phyloP scores from a whole-genome alignment of 2,888 invertebrate species.

The Phlogophora meticulosa region DNA sequence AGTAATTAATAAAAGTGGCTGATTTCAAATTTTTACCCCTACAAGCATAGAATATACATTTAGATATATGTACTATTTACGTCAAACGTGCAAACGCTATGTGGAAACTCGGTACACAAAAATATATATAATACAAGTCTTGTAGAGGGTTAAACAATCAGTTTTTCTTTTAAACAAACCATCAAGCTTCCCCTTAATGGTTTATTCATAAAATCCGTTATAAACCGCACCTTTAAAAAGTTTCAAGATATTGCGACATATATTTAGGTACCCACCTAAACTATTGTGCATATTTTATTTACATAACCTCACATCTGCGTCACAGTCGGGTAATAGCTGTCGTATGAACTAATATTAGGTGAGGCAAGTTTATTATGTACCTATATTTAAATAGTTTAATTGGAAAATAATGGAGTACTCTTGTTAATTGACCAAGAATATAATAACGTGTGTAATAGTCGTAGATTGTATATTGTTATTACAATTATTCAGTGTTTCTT shows the following conservation, averaged over 20 bases:
- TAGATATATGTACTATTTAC: no score
- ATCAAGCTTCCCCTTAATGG: constrained; percentile 56
- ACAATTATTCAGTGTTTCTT: constrained; percentile 14
- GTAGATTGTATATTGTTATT: constrained; percentile 26
- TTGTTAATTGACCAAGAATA: constrained; percentile 10
- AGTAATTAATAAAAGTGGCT: no score
- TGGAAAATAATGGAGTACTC: constrained; percentile 30
- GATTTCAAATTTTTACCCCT: no score
- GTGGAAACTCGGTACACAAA: no score
- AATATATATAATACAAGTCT: no score
- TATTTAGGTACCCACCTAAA: constrained; percentile 45
- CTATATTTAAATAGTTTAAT: background rate
- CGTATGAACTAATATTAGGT: constrained; percentile 13
- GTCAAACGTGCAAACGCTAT: no score
- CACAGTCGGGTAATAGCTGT: constrained; percentile 42
- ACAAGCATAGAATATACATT: no score
- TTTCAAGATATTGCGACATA: constrained; percentile 55
- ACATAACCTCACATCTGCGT: constrained; percentile 52
- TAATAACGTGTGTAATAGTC: constrained; percentile 17
- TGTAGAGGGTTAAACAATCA: background rate
- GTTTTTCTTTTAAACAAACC: background rate
- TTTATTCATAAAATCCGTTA: constrained; percentile 54
- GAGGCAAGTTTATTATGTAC: background rate
- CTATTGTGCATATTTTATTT: constrained; percentile 61
- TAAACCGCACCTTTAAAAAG: constrained; percentile 60